Percentiles rank a stretch among this genome's conserved stretches.
These are phyloP conservation scores for Rhabditoides inermis DNA, from an alignment of 2,888 invertebrate species.

Conservation along the genomic window DNA sequence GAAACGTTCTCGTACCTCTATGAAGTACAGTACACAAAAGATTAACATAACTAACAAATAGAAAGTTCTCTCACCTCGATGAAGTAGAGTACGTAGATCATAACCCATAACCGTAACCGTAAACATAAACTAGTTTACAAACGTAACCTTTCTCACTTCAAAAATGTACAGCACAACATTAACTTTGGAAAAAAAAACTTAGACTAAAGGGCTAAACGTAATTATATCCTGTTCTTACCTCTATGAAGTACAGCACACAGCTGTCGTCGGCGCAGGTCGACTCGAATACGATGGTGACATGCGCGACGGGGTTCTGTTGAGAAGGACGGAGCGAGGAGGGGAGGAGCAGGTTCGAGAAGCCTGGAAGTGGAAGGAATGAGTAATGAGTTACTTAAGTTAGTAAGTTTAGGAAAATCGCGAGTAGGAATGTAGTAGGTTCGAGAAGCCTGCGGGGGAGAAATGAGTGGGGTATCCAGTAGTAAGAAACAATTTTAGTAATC, in stretches of 20 bases:
- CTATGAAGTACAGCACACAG: constrained; percentile 59
- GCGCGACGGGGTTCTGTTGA: constrained; percentile 54
- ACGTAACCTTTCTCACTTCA: neutral
- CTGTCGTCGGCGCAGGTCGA: constrained; percentile 56
- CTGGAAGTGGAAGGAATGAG: constrained; percentile 5
- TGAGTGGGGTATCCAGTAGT: no score
- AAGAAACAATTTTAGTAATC: no score
- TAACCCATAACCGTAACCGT: neutral
- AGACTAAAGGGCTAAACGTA: neutral
- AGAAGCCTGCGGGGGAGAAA: no score
- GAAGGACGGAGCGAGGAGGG: constrained; percentile 14
- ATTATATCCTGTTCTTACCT: constrained; percentile 50
- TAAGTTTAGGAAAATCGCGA: neutral
- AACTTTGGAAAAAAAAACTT: neutral
- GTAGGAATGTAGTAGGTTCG: no score
- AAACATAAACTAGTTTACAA: neutral
- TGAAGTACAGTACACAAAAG: no score
- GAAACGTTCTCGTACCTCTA: no score
- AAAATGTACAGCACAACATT: neutral
- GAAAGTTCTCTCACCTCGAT: no score
- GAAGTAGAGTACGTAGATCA: no score
- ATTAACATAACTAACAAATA: no score
- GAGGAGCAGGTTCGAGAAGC: constrained; percentile 47
- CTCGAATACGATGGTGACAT: constrained; percentile 59
- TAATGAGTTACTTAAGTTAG: neutral